These are phyloP conservation scores for Lepilemur ruficaudatus DNA, from an alignment of 2,797 vertebrate species.

Conservation along the genomic window DNA sequence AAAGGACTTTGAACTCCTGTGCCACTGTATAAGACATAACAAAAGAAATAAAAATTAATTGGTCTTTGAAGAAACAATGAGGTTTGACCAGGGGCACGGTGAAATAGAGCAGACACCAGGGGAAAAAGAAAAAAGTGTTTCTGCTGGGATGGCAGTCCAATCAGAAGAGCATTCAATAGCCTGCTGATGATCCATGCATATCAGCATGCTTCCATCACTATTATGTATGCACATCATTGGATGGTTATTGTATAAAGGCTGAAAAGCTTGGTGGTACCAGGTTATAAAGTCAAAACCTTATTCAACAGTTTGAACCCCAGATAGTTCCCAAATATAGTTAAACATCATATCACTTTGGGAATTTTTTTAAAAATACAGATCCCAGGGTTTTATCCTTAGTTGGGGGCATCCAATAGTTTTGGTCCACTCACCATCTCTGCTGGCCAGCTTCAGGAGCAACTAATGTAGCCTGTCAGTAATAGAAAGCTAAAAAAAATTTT, in stretches of 20 bases:
- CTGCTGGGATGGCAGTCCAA: neutral
- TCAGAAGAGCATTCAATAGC: too few species aligned
- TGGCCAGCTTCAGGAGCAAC: neutral
- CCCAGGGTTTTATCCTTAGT: neutral
- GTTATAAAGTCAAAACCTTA: neutral
- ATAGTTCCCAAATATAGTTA: neutral
- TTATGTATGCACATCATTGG: neutral
- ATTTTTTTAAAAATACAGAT: neutral
- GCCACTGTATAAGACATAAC: neutral
- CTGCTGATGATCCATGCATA: rapidly evolving
- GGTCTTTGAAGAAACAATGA: neutral
- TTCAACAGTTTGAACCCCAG: neutral
- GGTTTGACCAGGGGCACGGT: neutral
- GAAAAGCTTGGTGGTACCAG: neutral
- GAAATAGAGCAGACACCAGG: neutral
- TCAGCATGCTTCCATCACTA: neutral
- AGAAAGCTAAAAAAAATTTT: neutral
- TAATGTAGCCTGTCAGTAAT: neutral
- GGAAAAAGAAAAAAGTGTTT: neutral
- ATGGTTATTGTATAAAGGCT: too few species aligned
- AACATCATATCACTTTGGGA: neutral
- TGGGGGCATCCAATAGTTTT: neutral
- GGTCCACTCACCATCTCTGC: neutral
- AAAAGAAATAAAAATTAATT: neutral
- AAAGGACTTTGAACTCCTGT: neutral